Percentiles rank a stretch among this genome's conserved stretches.
These are phyloP conservation scores for Dermatophagoides farinae DNA, from an alignment of 1,140 invertebrate species.

Conservation along the genomic window DNA sequence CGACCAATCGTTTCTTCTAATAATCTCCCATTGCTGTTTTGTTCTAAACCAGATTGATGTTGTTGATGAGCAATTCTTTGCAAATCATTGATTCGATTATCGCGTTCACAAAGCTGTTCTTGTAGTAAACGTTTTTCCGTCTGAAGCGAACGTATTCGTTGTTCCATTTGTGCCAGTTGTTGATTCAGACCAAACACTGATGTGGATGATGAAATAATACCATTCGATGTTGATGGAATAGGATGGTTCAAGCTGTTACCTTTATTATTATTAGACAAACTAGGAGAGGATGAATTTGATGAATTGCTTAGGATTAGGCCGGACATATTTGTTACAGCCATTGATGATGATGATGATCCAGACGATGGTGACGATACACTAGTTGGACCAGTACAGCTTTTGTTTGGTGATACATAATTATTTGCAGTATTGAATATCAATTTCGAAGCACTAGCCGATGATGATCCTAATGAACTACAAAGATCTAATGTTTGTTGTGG, in stretches of 20 bases:
- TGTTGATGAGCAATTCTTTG: not conserved
- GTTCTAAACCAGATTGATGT: not conserved
- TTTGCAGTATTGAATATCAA: too few species aligned
- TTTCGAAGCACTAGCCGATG: not conserved
- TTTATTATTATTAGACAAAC: not conserved
- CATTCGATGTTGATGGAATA: not conserved
- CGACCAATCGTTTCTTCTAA: not conserved
- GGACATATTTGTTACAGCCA: not conserved
- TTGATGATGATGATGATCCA: not conserved
- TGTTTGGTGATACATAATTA: too few species aligned
- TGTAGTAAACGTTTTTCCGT: constrained; percentile 1
- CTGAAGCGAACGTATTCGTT: not conserved
- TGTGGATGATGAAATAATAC: not conserved
- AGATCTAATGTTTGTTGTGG: constrained; percentile 4
- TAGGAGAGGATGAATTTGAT: not conserved
- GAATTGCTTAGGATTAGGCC: not conserved
- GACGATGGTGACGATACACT: not conserved
- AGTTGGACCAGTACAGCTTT: too few species aligned
- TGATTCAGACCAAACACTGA: not conserved
- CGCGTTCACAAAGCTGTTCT: constrained; percentile 1
- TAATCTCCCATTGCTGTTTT: not conserved
- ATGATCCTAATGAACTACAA: not conserved
- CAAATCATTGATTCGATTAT: constrained; percentile 1
- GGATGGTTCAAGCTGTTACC: not conserved
- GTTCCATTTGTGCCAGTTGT: not conserved